Evolutionary conservation across 92 coral and sea anemone species (phyloP).

Genomic region (Umimayanthus kanabou): DNA sequence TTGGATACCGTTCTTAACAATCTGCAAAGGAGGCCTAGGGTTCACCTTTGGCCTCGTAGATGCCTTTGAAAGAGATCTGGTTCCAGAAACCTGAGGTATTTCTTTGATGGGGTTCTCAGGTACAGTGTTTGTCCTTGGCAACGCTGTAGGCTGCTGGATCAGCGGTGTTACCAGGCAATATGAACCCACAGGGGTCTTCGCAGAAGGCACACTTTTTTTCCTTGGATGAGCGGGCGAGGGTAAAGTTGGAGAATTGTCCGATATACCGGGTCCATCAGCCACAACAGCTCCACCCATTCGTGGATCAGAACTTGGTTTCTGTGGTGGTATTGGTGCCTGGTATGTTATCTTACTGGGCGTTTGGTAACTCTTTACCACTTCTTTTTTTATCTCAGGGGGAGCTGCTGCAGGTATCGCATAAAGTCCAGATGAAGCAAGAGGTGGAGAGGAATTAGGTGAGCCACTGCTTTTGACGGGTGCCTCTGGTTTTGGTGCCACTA

Average conservation of each 20-base stretch:
- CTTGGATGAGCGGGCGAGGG: background rate
- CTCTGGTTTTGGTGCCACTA: slow-evolving; percentile 25
- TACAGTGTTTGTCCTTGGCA: slow-evolving; percentile 7
- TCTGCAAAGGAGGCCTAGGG: slow-evolving; percentile 24
- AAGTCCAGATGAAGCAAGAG: background rate
- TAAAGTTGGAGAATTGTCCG: background rate
- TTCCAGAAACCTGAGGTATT: slow-evolving; percentile 21
- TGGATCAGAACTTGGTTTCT: background rate
- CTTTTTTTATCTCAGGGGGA: background rate
- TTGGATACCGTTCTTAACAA: background rate
- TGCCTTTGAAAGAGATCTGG: slow-evolving; percentile 40
- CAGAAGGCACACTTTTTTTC: background rate
- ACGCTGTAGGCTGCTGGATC: background rate
- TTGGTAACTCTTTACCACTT: background rate
- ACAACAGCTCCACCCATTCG: background rate
- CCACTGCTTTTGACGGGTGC: background rate
- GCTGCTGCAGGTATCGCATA: slow-evolving; percentile 13
- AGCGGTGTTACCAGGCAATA: slow-evolving; percentile 7
- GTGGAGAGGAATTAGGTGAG: background rate
- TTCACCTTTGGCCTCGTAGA: slow-evolving; percentile 15
- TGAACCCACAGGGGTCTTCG: slow-evolving; percentile 9
- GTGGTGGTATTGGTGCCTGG: slow-evolving; percentile 10
- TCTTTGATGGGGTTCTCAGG: slow-evolving; percentile 6
- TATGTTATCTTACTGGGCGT: background rate
- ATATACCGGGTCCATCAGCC: background rate